Evolutionary conservation across 2,797 vertebrate species (phyloP).

Genomic region (Agapornis canus): DNA sequence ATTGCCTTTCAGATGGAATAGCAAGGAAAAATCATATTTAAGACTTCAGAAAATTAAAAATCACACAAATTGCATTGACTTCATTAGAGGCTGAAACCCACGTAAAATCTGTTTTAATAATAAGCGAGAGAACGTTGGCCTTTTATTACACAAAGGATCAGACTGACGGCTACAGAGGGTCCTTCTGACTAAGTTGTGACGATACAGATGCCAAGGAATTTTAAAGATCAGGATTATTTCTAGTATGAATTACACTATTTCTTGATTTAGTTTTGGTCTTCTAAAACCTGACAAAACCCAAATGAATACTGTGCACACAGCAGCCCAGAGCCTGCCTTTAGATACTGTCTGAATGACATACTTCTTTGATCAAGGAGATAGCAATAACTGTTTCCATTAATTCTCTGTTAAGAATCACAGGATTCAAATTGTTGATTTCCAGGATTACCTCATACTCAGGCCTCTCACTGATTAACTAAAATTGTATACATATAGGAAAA

Average conservation of each 20-base stretch:
- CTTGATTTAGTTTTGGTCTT: constrained; percentile 14
- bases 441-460: constrained; percentile 31
- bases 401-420: constrained; percentile 27
- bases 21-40: not conserved
- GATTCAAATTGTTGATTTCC: constrained; percentile 8
- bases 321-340: constrained; percentile 1
- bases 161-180: not conserved
- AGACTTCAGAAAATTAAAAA: not conserved
- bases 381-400: constrained; percentile 29
- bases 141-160: not conserved
- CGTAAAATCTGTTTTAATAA: not conserved
- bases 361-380: constrained; percentile 25
- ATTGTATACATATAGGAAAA: not conserved
- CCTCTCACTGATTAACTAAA: constrained; percentile 46
- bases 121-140: not conserved
- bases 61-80: not conserved
- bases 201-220: not conserved
- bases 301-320: constrained; percentile 20
- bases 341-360: not conserved
- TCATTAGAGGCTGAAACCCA: not conserved
- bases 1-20: not conserved
- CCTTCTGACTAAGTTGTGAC: not conserved
- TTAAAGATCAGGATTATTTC: not conserved
- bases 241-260: not conserved
- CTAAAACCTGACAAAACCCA: not conserved